Evolutionary conservation across 2,888 invertebrate genomes (phyloP).

Genomic region (Melanophora roralis): DNA sequence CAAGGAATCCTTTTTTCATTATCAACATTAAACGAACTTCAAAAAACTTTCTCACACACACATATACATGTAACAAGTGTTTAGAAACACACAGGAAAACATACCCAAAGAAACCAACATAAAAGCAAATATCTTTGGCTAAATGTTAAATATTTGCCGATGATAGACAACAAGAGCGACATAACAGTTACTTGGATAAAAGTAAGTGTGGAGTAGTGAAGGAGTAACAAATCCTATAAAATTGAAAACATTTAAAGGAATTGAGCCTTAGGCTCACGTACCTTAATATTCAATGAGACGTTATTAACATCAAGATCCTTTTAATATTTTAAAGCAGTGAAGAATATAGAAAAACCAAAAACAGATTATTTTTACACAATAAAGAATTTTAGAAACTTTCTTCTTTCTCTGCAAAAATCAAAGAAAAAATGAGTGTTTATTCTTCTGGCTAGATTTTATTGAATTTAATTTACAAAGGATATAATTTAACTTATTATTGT

Average conservation of each 20-base stretch:
- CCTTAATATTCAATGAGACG: slow-evolving; percentile 43
- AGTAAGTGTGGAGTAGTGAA: background rate
- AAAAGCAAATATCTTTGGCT: background rate
- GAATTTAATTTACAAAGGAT: background rate
- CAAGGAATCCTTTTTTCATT: slow-evolving; percentile 20
- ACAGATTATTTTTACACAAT: slow-evolving; percentile 2
- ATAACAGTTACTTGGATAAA: background rate
- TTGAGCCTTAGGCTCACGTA: slow-evolving; percentile 23
- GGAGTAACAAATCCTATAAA: background rate
- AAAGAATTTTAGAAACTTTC: background rate
- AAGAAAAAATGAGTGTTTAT: background rate
- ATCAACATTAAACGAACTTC: background rate
- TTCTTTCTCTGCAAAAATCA: background rate
- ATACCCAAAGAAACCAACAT: background rate
- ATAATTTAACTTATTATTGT: background rate
- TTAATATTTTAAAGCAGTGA: slow-evolving; percentile 18
- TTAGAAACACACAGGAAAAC: background rate
- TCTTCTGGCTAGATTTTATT: background rate
- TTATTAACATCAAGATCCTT: slow-evolving; percentile 46
- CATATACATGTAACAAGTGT: background rate
- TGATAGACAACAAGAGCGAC: slow-evolving; percentile 2
- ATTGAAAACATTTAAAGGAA: slow-evolving; percentile 28
- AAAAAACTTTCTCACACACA: background rate
- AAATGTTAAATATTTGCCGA: slow-evolving; percentile 12
- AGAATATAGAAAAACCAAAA: background rate